These are phyloP conservation scores for Speoplatyrhinus poulsoni DNA, from an alignment of 2,113 vertebrate genomes.

Conservation along the genomic window DNA sequence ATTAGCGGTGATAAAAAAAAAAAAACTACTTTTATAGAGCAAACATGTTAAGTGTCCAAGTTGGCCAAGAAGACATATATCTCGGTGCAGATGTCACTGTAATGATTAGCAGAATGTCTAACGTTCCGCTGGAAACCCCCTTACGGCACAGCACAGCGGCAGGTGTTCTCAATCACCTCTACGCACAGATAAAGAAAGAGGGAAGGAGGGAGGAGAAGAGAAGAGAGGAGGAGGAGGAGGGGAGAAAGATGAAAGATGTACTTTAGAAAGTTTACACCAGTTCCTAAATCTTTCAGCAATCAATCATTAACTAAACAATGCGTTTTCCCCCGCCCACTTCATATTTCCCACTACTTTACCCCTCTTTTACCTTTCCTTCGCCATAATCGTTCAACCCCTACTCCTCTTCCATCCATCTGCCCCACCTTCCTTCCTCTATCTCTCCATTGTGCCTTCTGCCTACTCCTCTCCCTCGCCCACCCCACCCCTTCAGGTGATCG, in stretches of 20 bases:
- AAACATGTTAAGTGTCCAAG: constrained; percentile 18
- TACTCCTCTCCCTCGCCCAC: neutral
- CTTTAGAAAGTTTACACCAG: neutral
- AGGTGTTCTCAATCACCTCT: constrained; percentile 59
- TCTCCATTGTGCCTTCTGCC: constrained; percentile 12
- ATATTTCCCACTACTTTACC: neutral
- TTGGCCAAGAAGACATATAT: constrained; percentile 44
- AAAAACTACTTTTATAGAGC: constrained; percentile 36
- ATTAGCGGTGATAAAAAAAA: constrained; percentile 35
- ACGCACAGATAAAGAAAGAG: constrained; percentile 35
- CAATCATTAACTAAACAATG: constrained; percentile 3
- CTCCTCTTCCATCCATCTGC: constrained; percentile 17
- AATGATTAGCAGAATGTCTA: constrained; percentile 71
- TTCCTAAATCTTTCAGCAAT: neutral
- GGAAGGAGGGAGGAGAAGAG: constrained; percentile 5
- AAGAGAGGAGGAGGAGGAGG: neutral
- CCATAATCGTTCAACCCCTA: neutral
- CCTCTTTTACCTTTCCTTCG: neutral
- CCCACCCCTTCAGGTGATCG: constrained; percentile 88
- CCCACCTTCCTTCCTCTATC: neutral
- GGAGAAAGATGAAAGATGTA: neutral
- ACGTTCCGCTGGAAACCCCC: constrained; percentile 74
- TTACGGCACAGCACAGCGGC: constrained; percentile 45
- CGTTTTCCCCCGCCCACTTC: constrained; percentile 18
- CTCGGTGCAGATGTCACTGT: constrained; percentile 60